Percentiles rank a stretch among this genome's conserved stretches.
Conservation (phyloP, 2,797 vertebrate species). For the Melanotaenia trifasciata region DNA sequence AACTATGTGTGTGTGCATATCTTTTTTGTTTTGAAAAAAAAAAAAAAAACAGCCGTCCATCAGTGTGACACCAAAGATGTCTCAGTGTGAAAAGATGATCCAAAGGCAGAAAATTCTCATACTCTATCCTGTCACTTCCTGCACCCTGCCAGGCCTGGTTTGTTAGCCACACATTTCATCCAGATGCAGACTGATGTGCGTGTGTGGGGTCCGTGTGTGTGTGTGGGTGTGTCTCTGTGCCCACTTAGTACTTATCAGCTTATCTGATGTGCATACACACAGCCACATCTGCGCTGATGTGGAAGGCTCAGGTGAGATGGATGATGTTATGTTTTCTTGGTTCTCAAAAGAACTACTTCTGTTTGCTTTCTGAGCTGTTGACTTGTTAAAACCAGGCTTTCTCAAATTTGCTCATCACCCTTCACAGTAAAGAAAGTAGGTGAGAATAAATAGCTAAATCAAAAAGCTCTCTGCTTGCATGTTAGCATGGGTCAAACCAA, state of each 20-base stretch:
- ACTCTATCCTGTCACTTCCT: constrained; percentile 64
- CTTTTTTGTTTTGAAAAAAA: constrained; percentile 51
- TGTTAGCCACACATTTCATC: constrained; percentile 76
- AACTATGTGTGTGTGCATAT: constrained; percentile 14
- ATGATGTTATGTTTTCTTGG: not conserved
- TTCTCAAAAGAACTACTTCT: not conserved
- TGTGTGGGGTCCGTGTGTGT: constrained; percentile 18
- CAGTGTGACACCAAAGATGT: constrained; percentile 53
- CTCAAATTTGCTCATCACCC: not conserved
- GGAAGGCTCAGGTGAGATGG: not conserved
- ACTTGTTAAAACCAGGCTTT: not conserved
- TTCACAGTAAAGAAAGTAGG: not conserved
- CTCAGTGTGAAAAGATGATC: constrained; percentile 52
- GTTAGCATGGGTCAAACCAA: not conserved
- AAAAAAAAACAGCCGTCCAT: constrained; percentile 41
- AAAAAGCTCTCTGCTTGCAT: not conserved
- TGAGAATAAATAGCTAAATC: constrained; percentile 28
- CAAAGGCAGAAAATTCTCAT: constrained; percentile 51
- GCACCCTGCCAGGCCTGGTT: constrained; percentile 63
- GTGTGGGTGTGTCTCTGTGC: constrained; percentile 22
- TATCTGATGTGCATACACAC: constrained; percentile 13
- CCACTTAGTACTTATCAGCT: constrained; percentile 33
- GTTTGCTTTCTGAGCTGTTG: not conserved
- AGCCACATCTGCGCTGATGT: not conserved
- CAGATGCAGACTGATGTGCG: constrained; percentile 66